Evolutionary conservation across 1,140 invertebrate species (phyloP).

Genomic region (Oppia nitens): DNA sequence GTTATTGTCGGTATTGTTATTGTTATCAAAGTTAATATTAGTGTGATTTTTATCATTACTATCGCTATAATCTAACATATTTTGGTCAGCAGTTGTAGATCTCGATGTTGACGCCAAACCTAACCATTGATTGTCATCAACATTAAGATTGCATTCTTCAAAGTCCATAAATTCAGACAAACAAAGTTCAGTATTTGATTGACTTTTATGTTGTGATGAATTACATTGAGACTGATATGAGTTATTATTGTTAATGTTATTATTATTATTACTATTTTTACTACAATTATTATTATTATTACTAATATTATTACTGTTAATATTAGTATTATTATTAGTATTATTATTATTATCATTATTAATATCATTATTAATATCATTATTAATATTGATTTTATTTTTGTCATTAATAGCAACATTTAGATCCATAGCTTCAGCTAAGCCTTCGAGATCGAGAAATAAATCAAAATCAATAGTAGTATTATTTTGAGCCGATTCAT

Average conservation of each 20-base stretch:
- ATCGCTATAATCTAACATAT: not conserved
- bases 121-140: conserved; percentile 51
- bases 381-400: not conserved
- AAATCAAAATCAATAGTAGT: not conserved
- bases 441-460: not conserved
- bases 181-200: not conserved
- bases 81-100: conserved; percentile 24
- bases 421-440: not conserved
- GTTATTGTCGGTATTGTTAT: not conserved
- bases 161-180: conserved; percentile 12
- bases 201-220: not conserved
- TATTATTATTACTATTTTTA: not conserved
- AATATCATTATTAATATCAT: no score
- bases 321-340: not conserved
- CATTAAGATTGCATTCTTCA: conserved; percentile 42
- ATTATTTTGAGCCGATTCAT: not conserved
- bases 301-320: no score
- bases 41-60: not conserved
- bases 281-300: not conserved
- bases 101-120: conserved; percentile 38
- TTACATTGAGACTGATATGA: not conserved
- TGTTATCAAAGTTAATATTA: not conserved
- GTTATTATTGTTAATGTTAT: not conserved
- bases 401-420: not conserved
- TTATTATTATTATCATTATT: not conserved